Conservation (phyloP, 2,888 invertebrate genomes). For the Mesorhabditis spiculigera region DNA sequence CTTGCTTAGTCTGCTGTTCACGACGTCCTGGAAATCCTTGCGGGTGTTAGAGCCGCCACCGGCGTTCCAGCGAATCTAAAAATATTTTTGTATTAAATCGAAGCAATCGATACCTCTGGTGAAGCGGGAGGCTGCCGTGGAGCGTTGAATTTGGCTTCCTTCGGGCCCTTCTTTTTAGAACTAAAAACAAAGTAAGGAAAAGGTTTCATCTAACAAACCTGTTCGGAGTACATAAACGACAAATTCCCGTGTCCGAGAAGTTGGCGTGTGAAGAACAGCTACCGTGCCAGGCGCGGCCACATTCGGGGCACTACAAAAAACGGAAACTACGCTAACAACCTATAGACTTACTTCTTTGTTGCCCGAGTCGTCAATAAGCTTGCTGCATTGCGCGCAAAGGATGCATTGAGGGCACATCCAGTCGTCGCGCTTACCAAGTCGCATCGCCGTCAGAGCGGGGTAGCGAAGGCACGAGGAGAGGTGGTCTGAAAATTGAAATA, state of each 20-base stretch:
- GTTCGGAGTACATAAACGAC: not conserved
- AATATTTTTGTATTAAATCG: too few species aligned
- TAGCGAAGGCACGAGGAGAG: not conserved
- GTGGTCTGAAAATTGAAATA: not conserved
- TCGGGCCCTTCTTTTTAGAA: not conserved
- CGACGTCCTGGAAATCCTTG: too few species aligned
- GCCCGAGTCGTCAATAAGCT: not conserved
- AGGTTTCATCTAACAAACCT: not conserved
- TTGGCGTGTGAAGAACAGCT: not conserved
- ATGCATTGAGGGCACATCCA: slow-evolving; percentile 5
- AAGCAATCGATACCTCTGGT: too few species aligned
- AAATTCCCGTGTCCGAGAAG: not conserved
- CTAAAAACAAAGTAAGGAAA: not conserved
- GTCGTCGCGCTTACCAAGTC: not conserved
- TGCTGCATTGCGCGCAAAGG: not conserved
- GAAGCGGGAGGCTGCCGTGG: not conserved
- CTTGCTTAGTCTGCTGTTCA: too few species aligned
- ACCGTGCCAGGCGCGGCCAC: slow-evolving; percentile 1
- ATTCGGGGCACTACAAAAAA: not conserved
- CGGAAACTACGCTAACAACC: not conserved
- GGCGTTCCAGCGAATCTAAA: too few species aligned
- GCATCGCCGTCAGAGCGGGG: not conserved
- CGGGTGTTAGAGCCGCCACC: too few species aligned
- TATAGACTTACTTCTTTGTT: not conserved
- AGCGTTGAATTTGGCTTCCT: not conserved